Evolutionary conservation across 2,113 vertebrate species (phyloP), one percentile per base, ranked within the genome.

Genomic region (Cichladusa arquata): DNA sequence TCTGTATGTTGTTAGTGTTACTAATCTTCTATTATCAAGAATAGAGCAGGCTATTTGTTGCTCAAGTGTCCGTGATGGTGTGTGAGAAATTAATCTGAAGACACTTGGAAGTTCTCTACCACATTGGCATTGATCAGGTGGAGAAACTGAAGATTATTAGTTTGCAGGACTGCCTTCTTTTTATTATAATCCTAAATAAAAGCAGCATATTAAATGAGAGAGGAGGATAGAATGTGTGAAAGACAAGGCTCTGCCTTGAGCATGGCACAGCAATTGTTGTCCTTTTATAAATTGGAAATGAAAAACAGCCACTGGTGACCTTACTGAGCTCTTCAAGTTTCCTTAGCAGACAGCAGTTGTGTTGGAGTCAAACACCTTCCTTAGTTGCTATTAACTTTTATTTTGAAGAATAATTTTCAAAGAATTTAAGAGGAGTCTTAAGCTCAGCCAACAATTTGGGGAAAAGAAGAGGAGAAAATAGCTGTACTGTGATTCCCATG

Each of bases 31-130:
- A 65, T 95, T 86, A 94, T 66, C 83, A 86, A 91, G 86, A 95
- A 90, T 53, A 86, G 96, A 96, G 96, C 85, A 85, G 94, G 90
- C 90, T 89, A 84, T 98, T 96, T 97, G 96, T 97, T 97, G 94
- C 89, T 94, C 96, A 97, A 94, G 90, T 94, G 80, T 96, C 93
- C 16, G 5, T 96, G 96, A 90, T 96, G 92, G 92, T 96, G 60
- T 67, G 82, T 96, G 95, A 96, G 96, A 96, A 97, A 92, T 96
- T 96, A 97, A 96, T 96, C 86, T 85, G 76, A 83, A 91, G 81
- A 86, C 51, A 34, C 78, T 90, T 93, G 66, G 72, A 97, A 87
- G 60, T 96, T 97, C 88, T 31, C 53, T 28, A 67, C 86, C 69
- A 81, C 19, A 12, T 92, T 4, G 7, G 51, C 91, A 96, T 86